phyloP scores from a whole-genome alignment of 2,888 invertebrate species.

The Achlya flavicornis region DNA sequence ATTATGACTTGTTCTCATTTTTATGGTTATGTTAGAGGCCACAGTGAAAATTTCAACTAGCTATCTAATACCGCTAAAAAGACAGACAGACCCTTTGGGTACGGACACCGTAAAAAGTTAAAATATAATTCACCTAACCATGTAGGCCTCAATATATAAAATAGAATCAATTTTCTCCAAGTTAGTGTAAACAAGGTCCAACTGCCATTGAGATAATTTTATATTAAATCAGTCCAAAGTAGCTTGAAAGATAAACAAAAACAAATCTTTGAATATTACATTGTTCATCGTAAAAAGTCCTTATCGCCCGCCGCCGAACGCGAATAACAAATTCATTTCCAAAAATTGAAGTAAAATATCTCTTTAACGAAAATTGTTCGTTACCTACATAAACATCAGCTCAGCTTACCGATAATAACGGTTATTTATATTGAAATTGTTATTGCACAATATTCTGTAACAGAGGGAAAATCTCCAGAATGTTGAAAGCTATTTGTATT shows the following conservation, averaged over 20 bases:
- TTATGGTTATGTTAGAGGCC: too few relatives aligned
- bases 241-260: conserved; percentile 1
- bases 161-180: too few relatives aligned
- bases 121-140: too few relatives aligned
- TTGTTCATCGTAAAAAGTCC: neutral
- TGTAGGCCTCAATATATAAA: too few relatives aligned
- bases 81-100: too few relatives aligned
- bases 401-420: neutral
- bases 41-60: too few relatives aligned
- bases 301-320: conserved; percentile 2
- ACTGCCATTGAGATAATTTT: neutral
- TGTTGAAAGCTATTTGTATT: neutral
- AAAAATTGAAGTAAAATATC: neutral
- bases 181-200: too few relatives aligned
- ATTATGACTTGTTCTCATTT: too few relatives aligned
- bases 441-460: neutral
- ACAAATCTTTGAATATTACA: conserved; percentile 2
- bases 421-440: conserved; percentile 3
- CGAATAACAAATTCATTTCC: conserved; percentile 6
- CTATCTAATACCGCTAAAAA: too few relatives aligned
- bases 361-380: neutral
- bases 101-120: too few relatives aligned
- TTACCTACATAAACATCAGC: neutral
- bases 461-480: neutral
- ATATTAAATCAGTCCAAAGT: neutral